A percentile compares a stretch with the other conserved stretches of the same genome.
These are phyloP conservation scores for Monochamus saltuarius DNA, from an alignment of 1,140 invertebrate genomes.

Conservation along the genomic window DNA sequence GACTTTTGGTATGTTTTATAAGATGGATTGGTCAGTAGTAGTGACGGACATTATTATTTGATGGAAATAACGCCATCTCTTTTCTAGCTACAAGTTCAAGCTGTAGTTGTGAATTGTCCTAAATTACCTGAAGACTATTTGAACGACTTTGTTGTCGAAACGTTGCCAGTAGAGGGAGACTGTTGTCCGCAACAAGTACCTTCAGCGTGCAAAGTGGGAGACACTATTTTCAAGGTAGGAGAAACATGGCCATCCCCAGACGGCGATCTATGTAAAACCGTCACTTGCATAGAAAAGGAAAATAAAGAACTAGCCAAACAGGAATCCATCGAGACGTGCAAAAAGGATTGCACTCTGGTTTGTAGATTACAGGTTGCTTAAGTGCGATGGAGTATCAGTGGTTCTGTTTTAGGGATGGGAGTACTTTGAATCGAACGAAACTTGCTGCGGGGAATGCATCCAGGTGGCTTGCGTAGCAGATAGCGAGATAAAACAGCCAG, in stretches of 20 bases:
- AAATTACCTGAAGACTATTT: slow-evolving; percentile 35
- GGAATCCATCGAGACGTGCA: slow-evolving; percentile 57
- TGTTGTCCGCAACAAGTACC: slow-evolving; percentile 45
- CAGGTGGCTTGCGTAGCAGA: slow-evolving; percentile 65
- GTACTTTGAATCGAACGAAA: slow-evolving; percentile 54
- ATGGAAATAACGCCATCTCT: too few species aligned
- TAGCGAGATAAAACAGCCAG: slow-evolving; percentile 56
- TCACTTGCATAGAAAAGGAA: slow-evolving; percentile 57
- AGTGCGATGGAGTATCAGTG: neutral
- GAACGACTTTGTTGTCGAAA: slow-evolving; percentile 42
- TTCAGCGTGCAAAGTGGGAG: slow-evolving; percentile 44
- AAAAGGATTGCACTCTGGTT: slow-evolving; percentile 54
- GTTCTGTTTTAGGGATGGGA: slow-evolving; percentile 55
- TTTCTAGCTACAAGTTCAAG: slow-evolving; percentile 43
- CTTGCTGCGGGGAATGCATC: slow-evolving; percentile 73
- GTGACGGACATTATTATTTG: too few species aligned
- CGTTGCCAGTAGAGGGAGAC: slow-evolving; percentile 33
- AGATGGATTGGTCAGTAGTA: neutral
- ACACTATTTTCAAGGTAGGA: slow-evolving; percentile 30
- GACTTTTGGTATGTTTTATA: neutral
- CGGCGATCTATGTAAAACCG: slow-evolving; percentile 61
- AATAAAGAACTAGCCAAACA: slow-evolving; percentile 55
- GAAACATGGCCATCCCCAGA: slow-evolving; percentile 58
- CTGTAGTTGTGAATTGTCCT: slow-evolving; percentile 34
- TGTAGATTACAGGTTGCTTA: neutral